Base-by-base conservation (phyloP, 2,113 vertebrate genomes). In the Mus spicilegus region DNA sequence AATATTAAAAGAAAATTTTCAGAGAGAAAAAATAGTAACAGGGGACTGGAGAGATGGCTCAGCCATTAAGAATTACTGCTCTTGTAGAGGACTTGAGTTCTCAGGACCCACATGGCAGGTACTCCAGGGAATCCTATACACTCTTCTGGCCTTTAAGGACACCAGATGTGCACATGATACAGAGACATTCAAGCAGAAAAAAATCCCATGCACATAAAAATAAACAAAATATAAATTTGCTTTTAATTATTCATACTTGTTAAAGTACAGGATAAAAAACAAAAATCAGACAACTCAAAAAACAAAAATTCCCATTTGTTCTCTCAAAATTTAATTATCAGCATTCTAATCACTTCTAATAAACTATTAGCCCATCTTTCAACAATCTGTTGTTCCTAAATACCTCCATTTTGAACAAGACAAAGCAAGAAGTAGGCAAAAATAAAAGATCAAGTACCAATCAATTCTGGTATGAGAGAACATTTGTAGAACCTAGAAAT, bases 401-500 rank as follows among this genome's bases (percentile, higher is more conserved):
- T 58, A 81, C 22, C 36, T 94, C 67, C 30, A 94, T 95, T 97
- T 63, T 89, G 76, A 90, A 93, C 28, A 96, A 73, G n/a, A 88
- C 26, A 73, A 36, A 95, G 56, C 14, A 42, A 78, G 20, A 94
- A 61, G 90, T 19, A 2, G 19, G 3, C 8, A 5, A 95, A 92
- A 96, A 33, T 88, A 80, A 96, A 85, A 46, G 54, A 88, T 54
- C 36, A 82, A 82, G 51, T 39, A 96, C 54, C 19, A 16, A 65
- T 12, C 30, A 73, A 75, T 88, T 61, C 39, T 7, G 9, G 30
- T 72, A 77, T 7, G 20, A 73, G 84, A 92, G 65, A 94, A 95
- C n/a, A 89, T 0, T 65, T 20, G 42, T 33, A 39, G 13, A 46
- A 92, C 58, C 3, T 85, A 9, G 70, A 93, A 93, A 93, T 95